These are phyloP conservation scores for Abramis brama DNA, from an alignment of 2,113 vertebrate genomes.

Conservation along the genomic window DNA sequence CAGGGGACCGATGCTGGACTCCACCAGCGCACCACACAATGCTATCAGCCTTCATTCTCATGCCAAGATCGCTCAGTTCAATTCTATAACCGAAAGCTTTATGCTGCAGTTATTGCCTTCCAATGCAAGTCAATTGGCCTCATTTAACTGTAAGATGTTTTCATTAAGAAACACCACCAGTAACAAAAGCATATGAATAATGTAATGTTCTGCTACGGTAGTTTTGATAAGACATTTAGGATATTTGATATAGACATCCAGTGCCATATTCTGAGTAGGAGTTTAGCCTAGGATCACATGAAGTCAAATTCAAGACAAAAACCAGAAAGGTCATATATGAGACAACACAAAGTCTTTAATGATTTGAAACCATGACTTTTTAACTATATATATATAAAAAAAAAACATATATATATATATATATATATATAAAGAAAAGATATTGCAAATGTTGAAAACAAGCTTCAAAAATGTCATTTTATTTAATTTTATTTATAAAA, in stretches of 20 bases:
- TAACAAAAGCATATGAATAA: slow-evolving; percentile 2
- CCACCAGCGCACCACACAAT: slow-evolving; percentile 21
- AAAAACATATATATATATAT: no score
- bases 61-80: slow-evolving; percentile 40
- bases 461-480: not conserved
- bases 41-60: slow-evolving; percentile 37
- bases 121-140: slow-evolving; percentile 17
- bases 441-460: not conserved
- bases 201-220: not conserved
- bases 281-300: not conserved
- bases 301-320: not conserved
- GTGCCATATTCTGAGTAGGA: not conserved
- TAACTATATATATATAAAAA: no score
- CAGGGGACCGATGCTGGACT: slow-evolving; percentile 49
- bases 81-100: slow-evolving; percentile 22
- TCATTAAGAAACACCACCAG: not conserved
- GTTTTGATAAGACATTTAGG: slow-evolving; percentile 6
- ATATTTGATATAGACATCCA: not conserved
- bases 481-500: not conserved
- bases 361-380: no score
- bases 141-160: slow-evolving; percentile 10
- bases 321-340: not conserved
- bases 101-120: slow-evolving; percentile 11
- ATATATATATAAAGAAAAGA: no score
- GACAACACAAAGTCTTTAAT: no score